These are phyloP conservation scores for Bovichtus variegatus DNA, from an alignment of 2,797 vertebrate genomes.

Conservation along the genomic window DNA sequence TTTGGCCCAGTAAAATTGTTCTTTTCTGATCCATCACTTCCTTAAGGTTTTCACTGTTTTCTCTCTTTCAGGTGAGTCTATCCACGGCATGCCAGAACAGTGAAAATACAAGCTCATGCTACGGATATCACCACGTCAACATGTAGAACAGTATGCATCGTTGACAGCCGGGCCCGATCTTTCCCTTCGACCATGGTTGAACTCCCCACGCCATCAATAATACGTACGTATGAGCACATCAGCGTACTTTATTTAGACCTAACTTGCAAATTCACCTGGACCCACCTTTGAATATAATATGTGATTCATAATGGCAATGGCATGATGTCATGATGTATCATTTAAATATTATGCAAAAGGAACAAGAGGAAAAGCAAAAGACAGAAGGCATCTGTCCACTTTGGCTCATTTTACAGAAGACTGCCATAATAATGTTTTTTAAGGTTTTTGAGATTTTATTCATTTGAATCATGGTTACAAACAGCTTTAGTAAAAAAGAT, in stretches of 20 bases:
- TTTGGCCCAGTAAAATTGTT: not conserved
- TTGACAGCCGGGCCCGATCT: not conserved
- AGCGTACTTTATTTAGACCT: constrained; percentile 8
- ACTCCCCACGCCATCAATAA: constrained; percentile 3
- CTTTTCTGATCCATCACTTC: not conserved
- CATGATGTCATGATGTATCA: not conserved
- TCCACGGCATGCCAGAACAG: not conserved
- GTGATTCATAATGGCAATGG: not conserved
- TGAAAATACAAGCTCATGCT: constrained; percentile 2
- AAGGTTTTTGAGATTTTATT: not conserved
- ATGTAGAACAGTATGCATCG: constrained; percentile 14
- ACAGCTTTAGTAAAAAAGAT: not conserved
- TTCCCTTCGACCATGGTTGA: constrained; percentile 5
- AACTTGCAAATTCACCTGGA: constrained; percentile 10
- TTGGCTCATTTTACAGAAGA: not conserved
- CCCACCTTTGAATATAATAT: not conserved
- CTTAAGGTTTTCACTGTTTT: not conserved
- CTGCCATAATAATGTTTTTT: not conserved
- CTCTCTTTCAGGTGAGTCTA: not conserved
- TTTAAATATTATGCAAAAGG: not conserved
- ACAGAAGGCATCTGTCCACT: not conserved
- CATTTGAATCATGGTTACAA: not conserved
- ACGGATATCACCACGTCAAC: not conserved
- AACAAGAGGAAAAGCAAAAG: not conserved
- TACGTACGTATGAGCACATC: constrained; percentile 20